Base-by-base conservation (phyloP, 2,797 vertebrate species). In the Hypotaenidia philippensis region DNA sequence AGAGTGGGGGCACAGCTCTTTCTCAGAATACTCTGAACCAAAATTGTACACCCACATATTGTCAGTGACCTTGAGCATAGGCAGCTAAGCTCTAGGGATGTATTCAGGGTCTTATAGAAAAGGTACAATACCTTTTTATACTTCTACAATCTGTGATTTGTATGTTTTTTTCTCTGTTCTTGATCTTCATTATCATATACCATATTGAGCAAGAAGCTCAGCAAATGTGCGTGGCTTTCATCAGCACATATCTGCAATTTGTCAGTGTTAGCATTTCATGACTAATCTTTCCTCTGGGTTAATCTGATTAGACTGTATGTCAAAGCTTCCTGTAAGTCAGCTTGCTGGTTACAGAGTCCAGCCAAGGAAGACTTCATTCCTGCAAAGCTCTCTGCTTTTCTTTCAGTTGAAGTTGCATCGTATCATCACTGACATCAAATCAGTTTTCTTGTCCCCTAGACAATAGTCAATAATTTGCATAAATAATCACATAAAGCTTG, bases 261-360 rank as follows among this genome's bases (percentile, higher is more conserved):
- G 63, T 76, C 74, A 91, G 26, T 1, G 3, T 69, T 91, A 52
- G 19, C 19, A 84, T 87, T 94, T 91, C 70, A 84, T 71, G 83
- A 70, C 83, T 72, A 78, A 52, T 93, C 72, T 82, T 87, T 86
- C 26, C 50, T 90, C 72, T 31, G 5, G 23, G 72, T 87, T 94
- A 95, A 94, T 91, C 90, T 93, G 69, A 88, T 95, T 66, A 93
- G 87, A 63, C 63, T 76, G 18, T 32, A 63, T 86, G 86, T 91
- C 77, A 95, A 81, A 93, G 18, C 47, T 90, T 60, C 44, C 50
- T 89, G 29, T 68, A 93, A 85, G 5, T 70, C 84, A 87, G 71
- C 38, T 87, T 78, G 29, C 79, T 90, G 50, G 71, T 68, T 83
- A 94, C 26, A 75, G 18, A 69, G 38, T 78, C 74, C 32, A 76